These are phyloP conservation scores for Criorhina ranunculi DNA, from an alignment of 2,888 invertebrate species.

Conservation along the genomic window DNA sequence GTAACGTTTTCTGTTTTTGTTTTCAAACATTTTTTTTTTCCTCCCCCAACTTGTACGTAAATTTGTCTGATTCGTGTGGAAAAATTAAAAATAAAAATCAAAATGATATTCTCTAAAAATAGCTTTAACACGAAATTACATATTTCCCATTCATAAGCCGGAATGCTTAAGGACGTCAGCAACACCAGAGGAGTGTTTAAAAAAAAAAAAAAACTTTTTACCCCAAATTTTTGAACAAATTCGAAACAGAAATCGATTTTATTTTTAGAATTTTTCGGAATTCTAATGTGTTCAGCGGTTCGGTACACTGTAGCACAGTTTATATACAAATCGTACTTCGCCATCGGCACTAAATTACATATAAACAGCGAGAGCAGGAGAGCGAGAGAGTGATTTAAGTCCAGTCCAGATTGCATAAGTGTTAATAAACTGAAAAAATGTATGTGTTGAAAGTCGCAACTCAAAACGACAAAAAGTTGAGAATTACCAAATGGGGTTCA, in stretches of 20 bases:
- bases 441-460: constrained; percentile 12
- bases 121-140: constrained; percentile 44
- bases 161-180: constrained; percentile 28
- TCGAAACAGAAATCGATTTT: constrained; percentile 44
- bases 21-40: constrained; percentile 1
- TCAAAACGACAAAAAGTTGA: constrained; percentile 26
- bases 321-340: constrained; percentile 15
- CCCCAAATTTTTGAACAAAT: constrained; percentile 56
- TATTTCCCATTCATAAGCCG: constrained; percentile 65
- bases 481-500: constrained; percentile 11
- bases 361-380: not conserved
- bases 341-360: constrained; percentile 28
- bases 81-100: constrained; percentile 48
- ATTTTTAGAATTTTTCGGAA: constrained; percentile 65
- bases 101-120: constrained; percentile 48
- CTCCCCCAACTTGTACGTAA: constrained; percentile 20
- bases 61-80: constrained; percentile 31
- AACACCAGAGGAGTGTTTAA: constrained; percentile 34
- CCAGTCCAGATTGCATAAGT: constrained; percentile 25
- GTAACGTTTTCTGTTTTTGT: constrained; percentile 45
- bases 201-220: constrained; percentile 25
- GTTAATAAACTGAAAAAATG: constrained; percentile 15
- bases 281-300: constrained; percentile 28
- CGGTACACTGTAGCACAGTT: constrained; percentile 13
- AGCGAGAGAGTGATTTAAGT: not conserved